Base-by-base conservation (phyloP, 2,888 invertebrate species). In the Platerodrilus igneus region DNA sequence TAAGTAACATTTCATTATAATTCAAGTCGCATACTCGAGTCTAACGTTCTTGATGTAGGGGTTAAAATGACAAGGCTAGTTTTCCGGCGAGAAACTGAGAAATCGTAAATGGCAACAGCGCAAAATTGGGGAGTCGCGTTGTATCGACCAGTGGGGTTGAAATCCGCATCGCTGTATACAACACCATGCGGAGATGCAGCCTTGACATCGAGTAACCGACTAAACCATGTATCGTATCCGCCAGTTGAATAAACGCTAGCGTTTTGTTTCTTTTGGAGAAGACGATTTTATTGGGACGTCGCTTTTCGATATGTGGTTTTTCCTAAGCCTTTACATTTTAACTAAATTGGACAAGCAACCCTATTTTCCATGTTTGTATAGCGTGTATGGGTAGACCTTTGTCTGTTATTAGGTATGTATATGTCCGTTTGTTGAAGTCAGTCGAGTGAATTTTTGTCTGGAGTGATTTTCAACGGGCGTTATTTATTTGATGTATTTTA, bases 1-100 rank as follows among this genome's bases (percentile, higher is more conserved):
- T n/a, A n/a, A 31, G 39, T 35, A 47, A 53, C 48, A 50, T 41
- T 42, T 38, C 45, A 53, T 53, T 50, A 52, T 48, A 52, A 53
- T 53, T 51, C 53, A 48, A 45, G 45, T 31, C 47, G 50, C 50
- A 51, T 47, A 45, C 45, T 37, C 39, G 28, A 37, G 41, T 42
- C 42, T 42, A 39, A 35, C 36, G 45, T 38, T 43, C 41, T 45
- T 39, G 31, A 36, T 37, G 47, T 27, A 37, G 32, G 45, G 48
- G 39, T 40, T 40, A 41, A 42, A 42, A 42, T 37, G 28, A 37
- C 42, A 37, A 47, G 44, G 44, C 36, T 36, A 39, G 36, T 39
- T 44, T 44, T 34, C 30, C 39, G 30, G 32, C 22, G 28, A 28
- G n/a, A n/a, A n/a, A n/a, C n/a, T n/a, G n/a, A n/a, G 39, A 26